Evolutionary conservation across 2,888 invertebrate genomes (phyloP), one percentile per base, ranked within the genome.

Genomic region (Ichneumon xanthorius): DNA sequence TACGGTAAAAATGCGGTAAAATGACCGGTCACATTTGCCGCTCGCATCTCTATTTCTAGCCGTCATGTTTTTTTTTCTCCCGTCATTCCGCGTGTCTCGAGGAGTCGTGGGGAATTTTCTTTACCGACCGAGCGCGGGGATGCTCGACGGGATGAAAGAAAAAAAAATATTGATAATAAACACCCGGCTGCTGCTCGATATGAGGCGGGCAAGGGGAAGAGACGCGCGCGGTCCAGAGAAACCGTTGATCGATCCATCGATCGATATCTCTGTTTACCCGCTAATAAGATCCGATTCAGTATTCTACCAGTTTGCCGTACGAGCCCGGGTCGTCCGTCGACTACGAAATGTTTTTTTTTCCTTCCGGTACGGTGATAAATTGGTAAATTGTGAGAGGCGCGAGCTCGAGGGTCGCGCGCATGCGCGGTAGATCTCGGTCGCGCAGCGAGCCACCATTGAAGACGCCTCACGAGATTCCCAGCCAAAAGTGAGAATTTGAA

Each of bases 251-350:
- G 26, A 48, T 48, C 16, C 0, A 48, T 48, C 4, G 11, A 48
- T 48, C 45, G 14, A 40, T 48, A 4, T 48, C 4, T 48, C 45
- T 14, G 16, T 48, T 48, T 16, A 9, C 30, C 58, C 37, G 77
- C 37, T 72, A 78, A 68, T 61, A n/a, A 70, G 68, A 83, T 63
- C 79, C 83, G 70, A 63, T 78, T 79, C 78, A 82, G 82, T 82
- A 82, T 82, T 79, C 40, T 2, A 48, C 67, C 26, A 77, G 76
- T 68, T 65, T 61, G 14, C 68, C 30, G 78, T 48, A 58, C 68
- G 68, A 70, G 48, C 9, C 9, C 14, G 61, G 37, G 16, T 55
- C 19, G 37, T 72, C 37, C 1, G 55, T 58, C 55, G 68, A 50
- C 14, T 40, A 19, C 19, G 19, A 55, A 55, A 55, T 19, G 53